Evolutionary conservation across 2,113 vertebrate genomes (phyloP).

Genomic region (Anguilla japonica): DNA sequence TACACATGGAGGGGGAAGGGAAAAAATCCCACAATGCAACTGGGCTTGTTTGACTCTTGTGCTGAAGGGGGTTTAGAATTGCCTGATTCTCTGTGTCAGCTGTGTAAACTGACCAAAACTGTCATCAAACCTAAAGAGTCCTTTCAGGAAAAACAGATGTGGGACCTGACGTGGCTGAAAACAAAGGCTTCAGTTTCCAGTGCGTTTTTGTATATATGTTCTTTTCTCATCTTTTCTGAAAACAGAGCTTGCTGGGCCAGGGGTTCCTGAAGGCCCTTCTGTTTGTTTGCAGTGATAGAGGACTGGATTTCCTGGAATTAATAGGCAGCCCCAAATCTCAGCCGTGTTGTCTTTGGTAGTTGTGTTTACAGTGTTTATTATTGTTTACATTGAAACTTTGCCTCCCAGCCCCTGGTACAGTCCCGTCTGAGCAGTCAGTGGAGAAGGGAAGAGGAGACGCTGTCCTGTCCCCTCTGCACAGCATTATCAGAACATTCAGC

Average conservation of each 20-base stretch:
- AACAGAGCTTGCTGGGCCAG: background rate
- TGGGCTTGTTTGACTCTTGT: conserved; percentile 29
- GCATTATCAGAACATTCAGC: background rate
- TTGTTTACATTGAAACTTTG: background rate
- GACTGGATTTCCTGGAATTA: conserved; percentile 9
- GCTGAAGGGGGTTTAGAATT: conserved; percentile 29
- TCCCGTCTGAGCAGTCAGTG: background rate
- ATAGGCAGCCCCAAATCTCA: background rate
- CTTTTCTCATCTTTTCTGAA: conserved; percentile 2
- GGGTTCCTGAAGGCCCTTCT: background rate
- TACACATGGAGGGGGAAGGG: background rate
- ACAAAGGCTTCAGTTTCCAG: conserved; percentile 39
- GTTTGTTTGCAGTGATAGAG: conserved; percentile 1
- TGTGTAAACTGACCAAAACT: conserved; percentile 58
- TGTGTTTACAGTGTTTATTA: background rate
- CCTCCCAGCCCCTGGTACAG: background rate
- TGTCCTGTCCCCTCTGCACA: background rate
- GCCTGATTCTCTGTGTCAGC: conserved; percentile 52
- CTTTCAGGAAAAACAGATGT: conserved; percentile 58
- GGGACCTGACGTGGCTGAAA: conserved; percentile 41
- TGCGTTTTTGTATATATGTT: background rate
- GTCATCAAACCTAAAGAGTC: conserved; percentile 44
- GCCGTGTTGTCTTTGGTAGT: background rate
- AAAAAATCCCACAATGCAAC: conserved; percentile 27
- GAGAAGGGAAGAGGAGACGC: background rate